Base-by-base conservation (phyloP, 2,797 vertebrate genomes). In the Toxotes lorentzi region DNA sequence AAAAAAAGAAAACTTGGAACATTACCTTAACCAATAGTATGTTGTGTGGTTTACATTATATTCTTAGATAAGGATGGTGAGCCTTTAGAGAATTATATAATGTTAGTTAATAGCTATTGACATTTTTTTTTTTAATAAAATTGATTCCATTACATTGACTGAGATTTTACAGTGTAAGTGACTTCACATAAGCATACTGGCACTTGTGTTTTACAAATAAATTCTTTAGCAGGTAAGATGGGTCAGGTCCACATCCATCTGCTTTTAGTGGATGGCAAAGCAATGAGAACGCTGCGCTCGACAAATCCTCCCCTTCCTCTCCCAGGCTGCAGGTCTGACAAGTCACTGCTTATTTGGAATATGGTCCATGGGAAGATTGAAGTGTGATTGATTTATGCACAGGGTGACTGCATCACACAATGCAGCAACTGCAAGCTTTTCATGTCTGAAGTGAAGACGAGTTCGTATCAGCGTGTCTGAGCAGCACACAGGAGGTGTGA, bases 351-450 rank as follows among this genome's bases (percentile, higher is more conserved):
- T 67, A 76, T 83, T 76, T 76, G 43, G 57, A 77, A 79, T 57
- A 32, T n/a, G 5, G 50, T 58, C 64, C 64, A 30, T 30, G 27
- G 27, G 14, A 48, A 56, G n/a, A 67, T 2, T 2, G 34, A 59
- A 32, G 27, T 74, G 57, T 61, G 74, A 81, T 81, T 79, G 77
- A 83, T 84, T 79, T 35, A 81, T 77, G 58, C 72, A 54, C 34
- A 4, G 16, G 63, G 16, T 57, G 70, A 70, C 50, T 70, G 68
- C 70, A 69, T 71, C 71, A 51, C 79, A 62, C 71, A 58, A 54
- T 48, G 56, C 58, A 47, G 73, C 68, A 43, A 40, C 45, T 54
- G 40, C 50, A 17, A 67, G 77, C 60, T 79, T 57, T 76, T 56
- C 27, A 24, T 43, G 54, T 86, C 72, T 50, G 73, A 73, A 53